Base-by-base conservation (phyloP, 2,797 vertebrate genomes). In the Acanthopagrus latus region DNA sequence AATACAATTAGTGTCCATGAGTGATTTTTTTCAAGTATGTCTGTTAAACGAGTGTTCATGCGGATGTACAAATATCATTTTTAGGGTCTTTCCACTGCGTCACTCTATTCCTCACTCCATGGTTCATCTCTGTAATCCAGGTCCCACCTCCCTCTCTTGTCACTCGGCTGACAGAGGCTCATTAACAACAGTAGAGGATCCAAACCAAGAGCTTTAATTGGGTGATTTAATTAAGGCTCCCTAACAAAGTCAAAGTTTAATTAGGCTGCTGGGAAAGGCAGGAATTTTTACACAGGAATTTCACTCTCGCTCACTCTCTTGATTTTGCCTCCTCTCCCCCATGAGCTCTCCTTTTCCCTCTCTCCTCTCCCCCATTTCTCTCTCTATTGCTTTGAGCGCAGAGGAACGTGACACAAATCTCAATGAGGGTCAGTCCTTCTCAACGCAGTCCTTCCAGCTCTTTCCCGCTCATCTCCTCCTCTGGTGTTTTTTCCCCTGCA, bases 221-320 rank as follows among this genome's bases (percentile, higher is more conserved):
- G 92, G 63, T 91, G 89, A 91, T 92, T 89, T 93, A 92, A 94
- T 94, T 95, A 94, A 89, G 74, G 84, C 82, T 88, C 76, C 80
- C 84, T 88, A 84, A 91, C 85, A 89, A 86, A 93, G 89, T 90
- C 89, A 89, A 84, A 92, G 92, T 93, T 94, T 93, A 94, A 95
- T 94, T 93, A 92, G 90, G 73, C 93, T 83, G 74, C 21, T 75
- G 92, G 91, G 92, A 90, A 82, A 81, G 64, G 72, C 81, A 70
- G 76, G 79, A 79, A 75, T 85, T 20, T 20, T 3, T 82, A 85
- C 58, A 74, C 58, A 18, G 74, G 63, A 88, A 87, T 84, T 82
- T 78, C 70, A 46, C 62, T 67, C 50, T 7, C 0, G 41, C 72
- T 70, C 33, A 0, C 76, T 73, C 63, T 75, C 80, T 60, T n/a